Evolutionary conservation across 2,888 invertebrate species (phyloP), one percentile per base, ranked within the genome.

Genomic region (Chelonus formosanus): DNA sequence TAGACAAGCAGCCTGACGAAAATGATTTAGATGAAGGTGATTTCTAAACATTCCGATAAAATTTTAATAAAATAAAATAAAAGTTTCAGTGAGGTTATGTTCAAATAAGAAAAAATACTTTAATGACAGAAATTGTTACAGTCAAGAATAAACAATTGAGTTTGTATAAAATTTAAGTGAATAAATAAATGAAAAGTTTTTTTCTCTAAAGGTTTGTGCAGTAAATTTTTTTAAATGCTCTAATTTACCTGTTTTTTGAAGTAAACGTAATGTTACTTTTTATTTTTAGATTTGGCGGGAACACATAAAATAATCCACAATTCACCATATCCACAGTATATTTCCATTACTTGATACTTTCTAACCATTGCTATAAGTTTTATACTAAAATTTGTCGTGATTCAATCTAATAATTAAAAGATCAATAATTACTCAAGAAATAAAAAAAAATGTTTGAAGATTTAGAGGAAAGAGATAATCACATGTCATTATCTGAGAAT

Each of bases 21-120:
- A 80, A 76, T 3, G 77, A 78, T 20, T 85, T 85, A 55, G 84
- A 85, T 60, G 86, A 85, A 48, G 76, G 75, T 68, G 77, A 78
- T 32, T 70, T 69, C 55, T 67, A 70, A 58, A 20, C 20, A 20
- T 20, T 20, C 20, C 20, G 54, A 71, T 31, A 59, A 69, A 10
- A 68, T 66, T 66, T 70, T 54, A 56, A 48, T 31, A 32, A 56
- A 44, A 55, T 36, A 31, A 35, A 20, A 35, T 7, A 57, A 8
- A 35, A 8, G 31, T 20, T 50, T 3, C 61, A 45, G 6, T 63
- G 47, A 67, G 62, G 62, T 62, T 65, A 65, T 59, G 34, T 48
- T 57, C 10, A 7, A 7, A 7, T 20, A 7, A n/a, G 8, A 20
- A 0, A 10, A 36, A 55, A 36, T 36, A 8, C n/a, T 4, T 36